Base-by-base conservation (phyloP, 2,888 invertebrate genomes). In the Chymomyza procnemis region DNA sequence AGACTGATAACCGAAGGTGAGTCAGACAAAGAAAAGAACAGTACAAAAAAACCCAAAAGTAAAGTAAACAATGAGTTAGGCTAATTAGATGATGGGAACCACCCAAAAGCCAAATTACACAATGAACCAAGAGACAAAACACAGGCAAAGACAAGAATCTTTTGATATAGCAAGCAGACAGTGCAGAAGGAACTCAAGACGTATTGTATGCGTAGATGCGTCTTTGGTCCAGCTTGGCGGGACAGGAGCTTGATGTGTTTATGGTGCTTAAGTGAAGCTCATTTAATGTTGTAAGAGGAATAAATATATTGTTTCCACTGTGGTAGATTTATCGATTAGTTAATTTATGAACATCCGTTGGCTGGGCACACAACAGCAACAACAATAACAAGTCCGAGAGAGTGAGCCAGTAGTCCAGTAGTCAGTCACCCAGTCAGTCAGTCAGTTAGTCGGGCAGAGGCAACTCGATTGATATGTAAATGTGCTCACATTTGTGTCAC, bases 1-100 rank as follows among this genome's bases (percentile, higher is more conserved):
- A 93, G 97, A 91, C 95, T 99, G 74, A 97, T 99, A 88, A 96
- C 97, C 75, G 98, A 99, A 95, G 97, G 98, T 98, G 93, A 93
- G 92, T 78, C 41, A 21, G 21, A 50, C 47, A n/a, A n/a, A 47
- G 47, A 6, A 16, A 47, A 47, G n/a, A 47, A 50, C 16, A 48
- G n/a, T n/a, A 14, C 30, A 26, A 4, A 63, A 22, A 19, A 34
- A 56, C 21, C 52, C 58, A 54, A 30, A 58, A 26, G 8, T 6
- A 26, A 26, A 46, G 46, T 46, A 41, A 47, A 58, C 26, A 34
- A 57, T 57, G 54, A 55, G 58, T 66, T 69, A 63, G 63, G 74
- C 87, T 82, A 87, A 87, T 87, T 87, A 83, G 86, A 75, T 87
- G 83, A 81, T 74, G 68, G 73, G 73, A 79, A 86, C 76, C 83